A percentile compares a stretch with the other conserved stretches of the same genome.
Conservation (phyloP, 2,888 invertebrate genomes). For the Acanthoscelides obtectus region DNA sequence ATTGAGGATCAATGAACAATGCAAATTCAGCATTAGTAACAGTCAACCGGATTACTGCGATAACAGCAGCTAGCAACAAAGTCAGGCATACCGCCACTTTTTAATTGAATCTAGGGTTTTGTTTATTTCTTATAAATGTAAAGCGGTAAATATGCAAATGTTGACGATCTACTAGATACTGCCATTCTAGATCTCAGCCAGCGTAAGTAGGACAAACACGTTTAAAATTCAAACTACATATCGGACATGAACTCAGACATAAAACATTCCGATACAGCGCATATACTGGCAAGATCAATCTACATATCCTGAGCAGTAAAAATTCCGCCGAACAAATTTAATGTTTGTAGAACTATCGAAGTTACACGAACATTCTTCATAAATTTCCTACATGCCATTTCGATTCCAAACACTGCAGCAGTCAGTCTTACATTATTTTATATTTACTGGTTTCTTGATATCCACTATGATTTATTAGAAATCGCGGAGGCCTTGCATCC, state of each 20-base stretch:
- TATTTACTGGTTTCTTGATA: background rate
- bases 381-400: conserved; percentile 17
- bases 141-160: background rate
- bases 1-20: too few relatives aligned
- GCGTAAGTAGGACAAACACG: background rate
- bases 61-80: too few relatives aligned
- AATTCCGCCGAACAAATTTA: conserved; percentile 21
- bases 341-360: conserved; percentile 22
- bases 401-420: conserved; percentile 8
- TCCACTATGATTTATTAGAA: background rate
- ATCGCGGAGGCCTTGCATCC: background rate
- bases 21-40: too few relatives aligned
- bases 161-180: background rate
- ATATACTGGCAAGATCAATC: conserved; percentile 20
- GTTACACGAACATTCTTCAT: conserved; percentile 22
- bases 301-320: conserved; percentile 20
- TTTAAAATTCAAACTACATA: background rate
- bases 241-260: background rate
- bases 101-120: too few relatives aligned
- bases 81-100: too few relatives aligned
- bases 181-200: background rate
- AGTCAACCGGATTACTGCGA: too few relatives aligned
- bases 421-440: conserved; percentile 8
- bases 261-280: background rate
- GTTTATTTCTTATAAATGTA: too few relatives aligned